A percentile compares a stretch with the other conserved stretches of the same genome.
Conservation (phyloP, 2,888 invertebrate genomes). For the Leptopterna dolabrata region DNA sequence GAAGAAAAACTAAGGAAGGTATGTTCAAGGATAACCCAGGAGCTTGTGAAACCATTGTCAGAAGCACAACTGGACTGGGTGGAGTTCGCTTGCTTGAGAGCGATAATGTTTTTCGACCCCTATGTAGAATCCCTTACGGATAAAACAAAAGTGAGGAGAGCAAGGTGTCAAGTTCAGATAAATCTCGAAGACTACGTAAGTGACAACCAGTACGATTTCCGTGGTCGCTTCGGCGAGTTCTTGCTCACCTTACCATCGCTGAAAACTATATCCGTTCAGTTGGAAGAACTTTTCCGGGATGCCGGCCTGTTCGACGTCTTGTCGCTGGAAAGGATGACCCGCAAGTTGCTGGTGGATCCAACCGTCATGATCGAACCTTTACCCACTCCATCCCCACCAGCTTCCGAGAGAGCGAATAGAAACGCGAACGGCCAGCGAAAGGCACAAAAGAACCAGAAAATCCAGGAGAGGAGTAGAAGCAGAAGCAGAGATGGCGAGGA, state of each 20-base stretch:
- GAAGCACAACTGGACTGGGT: slow-evolving; percentile 97
- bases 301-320: background rate
- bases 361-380: background rate
- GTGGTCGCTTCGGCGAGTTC: slow-evolving; percentile 94
- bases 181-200: slow-evolving; percentile 96
- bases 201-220: slow-evolving; percentile 92
- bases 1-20: background rate
- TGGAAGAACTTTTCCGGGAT: slow-evolving; percentile 80
- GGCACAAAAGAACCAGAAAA: background rate
- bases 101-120: slow-evolving; percentile 98
- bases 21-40: slow-evolving; percentile 79
- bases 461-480: background rate
- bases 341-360: background rate
- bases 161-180: slow-evolving; percentile 90
- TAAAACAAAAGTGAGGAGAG: slow-evolving; percentile 81
- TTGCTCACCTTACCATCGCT: slow-evolving; percentile 90
- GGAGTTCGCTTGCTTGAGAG: slow-evolving; percentile 97
- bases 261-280: slow-evolving; percentile 96
- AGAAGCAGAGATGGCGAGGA: background rate
- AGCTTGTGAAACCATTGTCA: slow-evolving; percentile 91
- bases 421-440: background rate
- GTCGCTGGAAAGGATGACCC: background rate
- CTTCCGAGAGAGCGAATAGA: background rate
- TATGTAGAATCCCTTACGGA: slow-evolving; percentile 93
- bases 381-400: background rate